Percentiles rank a stretch among this genome's conserved stretches.
These are phyloP conservation scores for Synergus laeviventris DNA, from an alignment of 2,888 invertebrate genomes.

Conservation along the genomic window DNA sequence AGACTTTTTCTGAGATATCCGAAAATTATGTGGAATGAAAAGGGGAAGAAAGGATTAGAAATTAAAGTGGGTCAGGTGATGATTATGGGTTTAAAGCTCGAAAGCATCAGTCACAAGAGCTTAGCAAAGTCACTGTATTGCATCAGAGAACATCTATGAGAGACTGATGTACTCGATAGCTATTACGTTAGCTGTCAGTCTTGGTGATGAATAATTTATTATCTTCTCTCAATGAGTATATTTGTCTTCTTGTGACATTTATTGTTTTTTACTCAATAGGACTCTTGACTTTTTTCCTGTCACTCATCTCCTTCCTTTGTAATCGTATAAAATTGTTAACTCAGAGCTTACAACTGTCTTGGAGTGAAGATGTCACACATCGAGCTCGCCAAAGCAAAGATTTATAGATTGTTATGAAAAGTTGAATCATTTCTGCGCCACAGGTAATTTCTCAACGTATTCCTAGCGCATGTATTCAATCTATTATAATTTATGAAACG, in stretches of 20 bases:
- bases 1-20: too few species aligned
- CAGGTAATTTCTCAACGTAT: not conserved
- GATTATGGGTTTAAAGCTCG: constrained; percentile 4
- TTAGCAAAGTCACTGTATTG: constrained; percentile 11
- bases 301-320: not conserved
- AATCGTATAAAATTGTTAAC: not conserved
- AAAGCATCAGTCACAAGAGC: not conserved
- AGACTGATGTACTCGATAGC: constrained; percentile 35
- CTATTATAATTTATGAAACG: not conserved
- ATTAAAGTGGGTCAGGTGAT: constrained; percentile 16
- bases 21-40: not conserved
- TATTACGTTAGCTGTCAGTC: constrained; percentile 39
- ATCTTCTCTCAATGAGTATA: constrained; percentile 38
- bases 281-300: constrained; percentile 5
- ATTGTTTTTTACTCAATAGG: constrained; percentile 35
- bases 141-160: constrained; percentile 26
- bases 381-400: too few species aligned
- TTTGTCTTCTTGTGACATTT: constrained; percentile 36
- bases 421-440: too few species aligned
- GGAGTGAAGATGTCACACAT: not conserved
- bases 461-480: not conserved
- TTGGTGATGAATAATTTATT: constrained; percentile 39
- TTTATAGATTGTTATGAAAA: too few species aligned
- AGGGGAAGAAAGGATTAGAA: not conserved
- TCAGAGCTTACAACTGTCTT: not conserved